phyloP scores from a whole-genome alignment of 2,797 vertebrate genomes.

The Nyctibius grandis region DNA sequence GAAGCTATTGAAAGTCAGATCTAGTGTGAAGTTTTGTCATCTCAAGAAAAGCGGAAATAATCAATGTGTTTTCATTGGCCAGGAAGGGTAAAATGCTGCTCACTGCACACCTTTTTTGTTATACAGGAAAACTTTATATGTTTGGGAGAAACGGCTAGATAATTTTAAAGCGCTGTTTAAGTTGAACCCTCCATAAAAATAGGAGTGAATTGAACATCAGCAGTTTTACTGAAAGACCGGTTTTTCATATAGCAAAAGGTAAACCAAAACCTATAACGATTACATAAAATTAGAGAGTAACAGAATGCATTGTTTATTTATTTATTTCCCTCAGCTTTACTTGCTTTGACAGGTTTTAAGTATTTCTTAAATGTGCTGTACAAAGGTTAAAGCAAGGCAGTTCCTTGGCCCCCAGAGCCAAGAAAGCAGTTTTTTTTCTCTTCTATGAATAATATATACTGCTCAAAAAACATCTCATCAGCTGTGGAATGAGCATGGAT shows the following conservation, averaged over 20 bases:
- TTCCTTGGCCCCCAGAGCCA: not conserved
- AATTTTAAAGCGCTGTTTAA: not conserved
- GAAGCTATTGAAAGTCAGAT: not conserved
- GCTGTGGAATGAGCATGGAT: not conserved
- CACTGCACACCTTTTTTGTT: not conserved
- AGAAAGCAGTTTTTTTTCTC: not conserved
- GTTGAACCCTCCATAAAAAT: not conserved
- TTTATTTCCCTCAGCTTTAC: not conserved
- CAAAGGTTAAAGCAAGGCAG: not conserved
- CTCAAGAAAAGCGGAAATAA: not conserved
- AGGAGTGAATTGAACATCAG: not conserved
- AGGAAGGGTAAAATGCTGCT: not conserved
- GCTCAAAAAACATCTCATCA: not conserved
- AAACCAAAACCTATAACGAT: not conserved
- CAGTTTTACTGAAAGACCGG: not conserved
- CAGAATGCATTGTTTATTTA: not conserved
- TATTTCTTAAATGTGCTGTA: not conserved
- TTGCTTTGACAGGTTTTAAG: not conserved
- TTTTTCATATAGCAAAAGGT: not conserved
- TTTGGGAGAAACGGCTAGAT: not conserved
- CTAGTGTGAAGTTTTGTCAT: not conserved
- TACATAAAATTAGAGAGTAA: not conserved
- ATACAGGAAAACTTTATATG: not conserved
- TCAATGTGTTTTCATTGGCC: not conserved
- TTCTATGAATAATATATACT: not conserved